Percentiles rank a stretch among this genome's conserved stretches.
phyloP scores from a whole-genome alignment of 1,140 invertebrate genomes.

The Batillaria attramentaria region DNA sequence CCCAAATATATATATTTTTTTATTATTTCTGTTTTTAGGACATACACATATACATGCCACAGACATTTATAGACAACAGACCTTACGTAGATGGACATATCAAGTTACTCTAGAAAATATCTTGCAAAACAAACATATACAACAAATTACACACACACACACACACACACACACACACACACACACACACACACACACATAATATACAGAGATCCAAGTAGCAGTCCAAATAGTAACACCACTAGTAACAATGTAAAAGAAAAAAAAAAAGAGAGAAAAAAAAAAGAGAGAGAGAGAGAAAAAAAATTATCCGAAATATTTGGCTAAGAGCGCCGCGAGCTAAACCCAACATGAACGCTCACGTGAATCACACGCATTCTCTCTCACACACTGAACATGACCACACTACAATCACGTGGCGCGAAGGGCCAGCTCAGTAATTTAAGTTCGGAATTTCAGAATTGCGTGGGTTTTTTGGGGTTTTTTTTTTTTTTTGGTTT shows the following conservation, averaged over 20 bases:
- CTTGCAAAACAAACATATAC: not conserved
- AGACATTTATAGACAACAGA: not conserved
- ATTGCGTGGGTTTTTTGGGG: too few relatives aligned
- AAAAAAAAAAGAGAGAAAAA: not conserved
- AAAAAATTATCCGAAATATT: not conserved
- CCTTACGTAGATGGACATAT: too few relatives aligned
- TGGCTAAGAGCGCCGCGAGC: too few relatives aligned
- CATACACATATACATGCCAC: not conserved
- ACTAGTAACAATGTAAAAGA: not conserved
- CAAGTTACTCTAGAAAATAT: not conserved
- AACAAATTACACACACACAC: not conserved
- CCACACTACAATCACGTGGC: too few relatives aligned
- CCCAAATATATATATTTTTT: too few relatives aligned
- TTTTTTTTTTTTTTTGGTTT: too few relatives aligned
- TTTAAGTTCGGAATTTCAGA: too few relatives aligned
- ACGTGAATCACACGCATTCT: not conserved
- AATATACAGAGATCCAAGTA: slow-evolving; percentile 10
- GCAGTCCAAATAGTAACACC: not conserved
- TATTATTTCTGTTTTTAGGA: too few relatives aligned
- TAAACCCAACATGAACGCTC: not conserved
- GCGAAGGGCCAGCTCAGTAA: too few relatives aligned
- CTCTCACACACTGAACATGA: too few relatives aligned
- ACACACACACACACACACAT: slow-evolving; percentile 9
- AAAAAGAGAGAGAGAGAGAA: not conserved
- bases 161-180: slow-evolving; percentile 3